Percentiles rank a stretch among this genome's conserved stretches.
Conservation (phyloP, 2,888 invertebrate species). For the Macrophya annulata region DNA sequence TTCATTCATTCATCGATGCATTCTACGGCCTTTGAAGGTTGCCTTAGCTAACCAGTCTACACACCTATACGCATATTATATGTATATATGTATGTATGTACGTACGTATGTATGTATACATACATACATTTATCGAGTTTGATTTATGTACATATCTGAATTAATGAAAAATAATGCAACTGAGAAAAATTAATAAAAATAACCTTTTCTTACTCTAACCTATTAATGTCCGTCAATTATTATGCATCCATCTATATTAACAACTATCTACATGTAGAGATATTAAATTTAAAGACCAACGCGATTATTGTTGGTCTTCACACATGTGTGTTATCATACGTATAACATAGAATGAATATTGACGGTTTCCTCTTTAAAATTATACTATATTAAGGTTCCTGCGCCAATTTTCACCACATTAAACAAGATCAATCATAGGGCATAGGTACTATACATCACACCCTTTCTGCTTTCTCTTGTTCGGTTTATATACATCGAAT, state of each 20-base stretch:
- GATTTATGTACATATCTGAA: no score
- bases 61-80: slow-evolving; percentile 60
- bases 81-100: neutral
- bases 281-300: neutral
- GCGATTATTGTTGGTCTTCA: neutral
- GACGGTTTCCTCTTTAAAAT: slow-evolving; percentile 32
- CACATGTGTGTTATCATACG: slow-evolving; percentile 16
- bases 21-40: slow-evolving; percentile 79
- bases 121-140: no score
- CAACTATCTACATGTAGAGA: no score
- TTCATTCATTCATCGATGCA: slow-evolving; percentile 77
- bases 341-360: slow-evolving; percentile 34
- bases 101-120: no score
- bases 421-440: neutral
- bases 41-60: slow-evolving; percentile 65
- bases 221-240: no score
- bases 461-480: neutral
- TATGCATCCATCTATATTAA: no score
- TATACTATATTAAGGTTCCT: neutral
- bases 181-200: no score
- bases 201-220: slow-evolving; percentile 61
- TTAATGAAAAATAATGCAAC: no score
- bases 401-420: slow-evolving; percentile 9
- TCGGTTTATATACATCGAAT: neutral
- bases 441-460: neutral